Conservation (phyloP, 1,140 invertebrate species). For the Drosophila orena region DNA sequence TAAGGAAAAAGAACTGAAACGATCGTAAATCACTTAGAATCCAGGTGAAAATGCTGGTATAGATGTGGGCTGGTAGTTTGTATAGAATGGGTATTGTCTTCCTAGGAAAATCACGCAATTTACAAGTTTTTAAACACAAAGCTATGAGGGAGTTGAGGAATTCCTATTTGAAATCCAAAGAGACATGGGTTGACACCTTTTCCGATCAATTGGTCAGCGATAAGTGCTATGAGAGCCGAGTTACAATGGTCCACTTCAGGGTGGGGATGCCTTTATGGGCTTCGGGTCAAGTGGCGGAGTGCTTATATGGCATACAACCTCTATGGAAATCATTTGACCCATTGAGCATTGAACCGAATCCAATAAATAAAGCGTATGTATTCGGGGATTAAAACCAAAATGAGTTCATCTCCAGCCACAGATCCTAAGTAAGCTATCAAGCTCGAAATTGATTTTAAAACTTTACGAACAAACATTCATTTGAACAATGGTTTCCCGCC, state of each 20-base stretch:
- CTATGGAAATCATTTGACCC: conserved; percentile 1
- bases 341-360: not conserved
- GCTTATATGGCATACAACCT: conserved; percentile 21
- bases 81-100: conserved; percentile 29
- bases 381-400: not conserved
- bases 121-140: conserved; percentile 31
- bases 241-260: conserved; percentile 15
- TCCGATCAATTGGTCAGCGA: conserved; percentile 39
- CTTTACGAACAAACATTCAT: not conserved
- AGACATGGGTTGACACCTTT: conserved; percentile 51
- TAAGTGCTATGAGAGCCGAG: conserved; percentile 14
- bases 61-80: conserved; percentile 50
- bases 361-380: not conserved
- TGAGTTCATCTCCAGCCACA: not conserved
- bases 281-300: conserved; percentile 30
- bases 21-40: conserved; percentile 59
- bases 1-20: conserved; percentile 58
- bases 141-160: conserved; percentile 1
- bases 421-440: conserved; percentile 15
- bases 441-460: conserved; percentile 15
- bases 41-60: conserved; percentile 33
- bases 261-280: conserved; percentile 5
- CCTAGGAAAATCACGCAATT: conserved; percentile 36
- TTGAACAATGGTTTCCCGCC: conserved; percentile 8
- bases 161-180: conserved; percentile 9